Base-by-base conservation (phyloP, 1,140 invertebrate genomes). In the Aphelinus certus region DNA sequence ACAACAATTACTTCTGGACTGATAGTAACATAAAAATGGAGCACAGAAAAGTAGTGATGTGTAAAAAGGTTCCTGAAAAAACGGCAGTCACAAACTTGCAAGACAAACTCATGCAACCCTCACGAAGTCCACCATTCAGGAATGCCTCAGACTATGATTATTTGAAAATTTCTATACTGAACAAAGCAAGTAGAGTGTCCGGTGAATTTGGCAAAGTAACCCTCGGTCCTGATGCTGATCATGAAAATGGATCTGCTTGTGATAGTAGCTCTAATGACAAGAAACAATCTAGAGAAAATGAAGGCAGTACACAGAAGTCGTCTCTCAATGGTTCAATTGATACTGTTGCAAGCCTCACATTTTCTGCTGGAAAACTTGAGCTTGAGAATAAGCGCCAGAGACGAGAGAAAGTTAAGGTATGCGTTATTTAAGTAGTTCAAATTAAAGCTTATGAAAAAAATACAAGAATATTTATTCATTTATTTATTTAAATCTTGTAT, bases 81-180 rank as follows among this genome's bases (percentile, higher is more conserved):
- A 75, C 62, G 71, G 78, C 7, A 84, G 84, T 77, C 79, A 79
- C 1, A 79, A 81, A 3, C 57, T 84, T 9, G 76, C 79, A 3
- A 26, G 26, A 26, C 26, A 26, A 26, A 26, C 26, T 26, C 3
- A 62, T 62, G 61, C 1, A 42, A 43, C 2, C 7, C 48, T 46
- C 5, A 51, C 3, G 6, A 47, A 51, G 42, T 65, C 49, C 5
- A 3, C 51, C 42, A 7, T 53, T 65, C 5, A 5, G 7, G 3
- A 51, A 65, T 53, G 1, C 3, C 6, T 65, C 7, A 26, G 26
- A 26, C 26, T 26, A 26, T 75, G 78, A 81, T 51, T 82, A 82
- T 10, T 71, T 88, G 3, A 88, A 87, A 83, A 77, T 86, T 10
- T 88, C 88, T 3, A 84, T 84, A 4, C 79, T 89, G 3, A 70